Base-by-base conservation (phyloP, 1,140 invertebrate species). In the Meloidogyne exigua region DNA sequence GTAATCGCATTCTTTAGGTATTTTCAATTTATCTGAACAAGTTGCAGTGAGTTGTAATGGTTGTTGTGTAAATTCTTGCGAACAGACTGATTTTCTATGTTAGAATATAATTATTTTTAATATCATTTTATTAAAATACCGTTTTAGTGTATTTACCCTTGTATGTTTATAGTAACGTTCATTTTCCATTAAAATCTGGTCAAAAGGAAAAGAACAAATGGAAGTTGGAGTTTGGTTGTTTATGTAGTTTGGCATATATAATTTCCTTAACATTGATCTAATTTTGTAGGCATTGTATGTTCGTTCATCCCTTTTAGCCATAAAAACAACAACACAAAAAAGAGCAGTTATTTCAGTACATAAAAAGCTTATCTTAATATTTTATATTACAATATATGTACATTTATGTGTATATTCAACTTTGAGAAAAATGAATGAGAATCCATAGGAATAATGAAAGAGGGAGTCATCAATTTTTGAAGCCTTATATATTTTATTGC, bases 381-480 rank as follows among this genome's bases (percentile, higher is more conserved):
- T 65, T 67, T 42, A n/a, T 64, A 74, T 32, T 32, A 32, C 28
- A 32, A 32, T 32, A 32, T 32, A 32, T 3, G 2, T 32, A 7
- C 18, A 12, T 44, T 13, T 23, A 64, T 18, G n/a, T n/a, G n/a
- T n/a, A n/a, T n/a, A n/a, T n/a, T n/a, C n/a, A n/a, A 83, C 85
- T 67, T 87, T 87, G 10, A 87, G 65, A 21, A 80, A 71, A 36
- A 87, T 83, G 36, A 87, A 87, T 7, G 83, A 85, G 71, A 76
- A 86, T 25, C 85, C 85, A 66, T 87, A 87, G 13, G 81, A 77
- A 64, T 85, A 88, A 71, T 87, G 76, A 63, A 87, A 87, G 1
- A 87, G 25, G 11, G 85, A 82, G 44, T 87, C 85, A 64, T 87
- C 85, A 80, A 87, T 84, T 75, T 85, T 83, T 11, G 86, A 82